These are phyloP conservation scores for Procavia capensis DNA, from an alignment of 2,113 vertebrate genomes.

Conservation along the genomic window DNA sequence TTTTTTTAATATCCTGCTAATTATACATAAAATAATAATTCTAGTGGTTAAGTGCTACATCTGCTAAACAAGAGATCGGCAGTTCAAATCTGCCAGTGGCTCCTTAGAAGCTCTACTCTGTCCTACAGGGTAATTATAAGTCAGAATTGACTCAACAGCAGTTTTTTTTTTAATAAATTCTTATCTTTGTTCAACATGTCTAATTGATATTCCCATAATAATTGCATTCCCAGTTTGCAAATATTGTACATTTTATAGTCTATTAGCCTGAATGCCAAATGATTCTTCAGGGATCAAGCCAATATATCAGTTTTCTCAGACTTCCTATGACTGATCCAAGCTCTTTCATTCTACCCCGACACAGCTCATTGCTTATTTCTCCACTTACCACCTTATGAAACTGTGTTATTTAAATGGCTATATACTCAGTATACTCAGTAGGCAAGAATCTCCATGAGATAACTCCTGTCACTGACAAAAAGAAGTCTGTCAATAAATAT, in stretches of 20 bases:
- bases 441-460: neutral
- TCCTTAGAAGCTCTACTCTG: too few species aligned
- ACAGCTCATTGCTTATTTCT: neutral
- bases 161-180: too few species aligned
- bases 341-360: fast-evolving
- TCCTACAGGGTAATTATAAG: too few species aligned
- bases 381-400: neutral
- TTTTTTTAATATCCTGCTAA: neutral
- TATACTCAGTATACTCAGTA: neutral
- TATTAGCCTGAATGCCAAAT: neutral
- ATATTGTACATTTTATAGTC: neutral
- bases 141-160: too few species aligned
- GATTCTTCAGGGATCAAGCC: neutral
- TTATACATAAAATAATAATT: neutral
- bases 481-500: neutral
- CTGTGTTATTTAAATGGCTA: neutral
- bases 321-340: neutral
- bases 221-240: neutral
- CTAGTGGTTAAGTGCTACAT: too few species aligned
- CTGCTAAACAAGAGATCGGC: too few species aligned
- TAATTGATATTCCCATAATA: neutral
- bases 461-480: neutral
- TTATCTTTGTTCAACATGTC: neutral
- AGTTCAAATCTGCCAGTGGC: too few species aligned
- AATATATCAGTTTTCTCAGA: neutral